Conservation (phyloP, 2,888 invertebrate species). For the Clepsis dumicolana region DNA sequence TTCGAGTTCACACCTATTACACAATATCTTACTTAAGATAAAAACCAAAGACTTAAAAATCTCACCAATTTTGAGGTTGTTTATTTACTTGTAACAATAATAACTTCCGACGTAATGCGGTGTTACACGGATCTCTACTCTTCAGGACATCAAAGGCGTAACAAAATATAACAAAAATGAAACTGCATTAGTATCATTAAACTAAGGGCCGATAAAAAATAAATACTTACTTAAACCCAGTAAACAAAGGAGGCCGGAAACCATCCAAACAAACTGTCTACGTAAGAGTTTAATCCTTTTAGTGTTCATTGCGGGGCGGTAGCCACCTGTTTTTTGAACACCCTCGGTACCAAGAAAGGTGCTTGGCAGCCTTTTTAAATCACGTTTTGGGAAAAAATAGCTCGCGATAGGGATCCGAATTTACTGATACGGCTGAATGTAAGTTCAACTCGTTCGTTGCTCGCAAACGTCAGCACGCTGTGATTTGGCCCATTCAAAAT, state of each 20-base stretch:
- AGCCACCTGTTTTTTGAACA: slow-evolving; percentile 59
- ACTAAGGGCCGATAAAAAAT: slow-evolving; percentile 59
- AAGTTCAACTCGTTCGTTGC: slow-evolving; percentile 65
- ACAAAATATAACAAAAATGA: slow-evolving; percentile 52
- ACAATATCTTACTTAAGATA: slow-evolving; percentile 32
- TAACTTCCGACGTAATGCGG: slow-evolving; percentile 42
- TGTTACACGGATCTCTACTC: slow-evolving; percentile 52
- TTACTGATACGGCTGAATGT: slow-evolving; percentile 80
- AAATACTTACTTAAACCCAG: slow-evolving; percentile 52
- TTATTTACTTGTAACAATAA: slow-evolving; percentile 36
- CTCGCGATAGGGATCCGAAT: slow-evolving; percentile 78
- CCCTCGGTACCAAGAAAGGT: slow-evolving; percentile 51
- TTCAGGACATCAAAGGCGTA: slow-evolving; percentile 50
- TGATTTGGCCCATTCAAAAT: slow-evolving; percentile 55
- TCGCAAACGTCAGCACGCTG: slow-evolving; percentile 59
- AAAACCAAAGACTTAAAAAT: slow-evolving; percentile 19
- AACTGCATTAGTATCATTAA: slow-evolving; percentile 60
- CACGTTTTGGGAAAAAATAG: slow-evolving; percentile 72
- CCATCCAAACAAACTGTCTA: slow-evolving; percentile 53
- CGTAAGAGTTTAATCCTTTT: slow-evolving; percentile 63
- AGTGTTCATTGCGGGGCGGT: slow-evolving; percentile 56
- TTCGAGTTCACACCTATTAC: slow-evolving; percentile 25
- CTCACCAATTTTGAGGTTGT: slow-evolving; percentile 19
- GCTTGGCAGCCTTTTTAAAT: slow-evolving; percentile 68
- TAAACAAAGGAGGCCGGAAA: slow-evolving; percentile 53